Conservation (phyloP, 2,797 vertebrate species). For the Remorina albescens region DNA sequence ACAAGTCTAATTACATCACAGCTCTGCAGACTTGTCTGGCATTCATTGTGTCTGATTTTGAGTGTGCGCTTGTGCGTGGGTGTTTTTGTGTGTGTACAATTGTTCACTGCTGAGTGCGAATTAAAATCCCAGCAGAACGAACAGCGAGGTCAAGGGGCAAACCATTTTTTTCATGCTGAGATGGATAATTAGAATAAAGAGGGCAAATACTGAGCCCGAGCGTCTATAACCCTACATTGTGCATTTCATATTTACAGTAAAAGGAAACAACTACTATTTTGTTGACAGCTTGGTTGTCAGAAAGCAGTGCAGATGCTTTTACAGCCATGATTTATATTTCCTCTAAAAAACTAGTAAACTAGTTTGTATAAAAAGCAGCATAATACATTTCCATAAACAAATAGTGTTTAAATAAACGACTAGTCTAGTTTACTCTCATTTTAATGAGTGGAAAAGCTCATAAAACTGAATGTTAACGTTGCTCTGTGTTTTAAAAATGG, state of each 20-base stretch:
- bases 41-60: conserved; percentile 45
- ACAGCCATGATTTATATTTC: background rate
- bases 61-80: conserved; percentile 18
- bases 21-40: conserved; percentile 48
- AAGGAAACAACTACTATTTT: conserved; percentile 1
- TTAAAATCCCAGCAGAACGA: conserved; percentile 41
- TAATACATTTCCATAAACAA: conserved; percentile 10
- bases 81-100: conserved; percentile 11
- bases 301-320: background rate
- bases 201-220: conserved; percentile 9
- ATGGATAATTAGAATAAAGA: conserved; percentile 40
- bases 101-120: conserved; percentile 35
- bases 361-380: background rate
- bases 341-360: background rate
- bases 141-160: conserved; percentile 31
- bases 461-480: background rate
- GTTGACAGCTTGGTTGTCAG: background rate
- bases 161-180: conserved; percentile 33
- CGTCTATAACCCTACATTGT: conserved; percentile 1
- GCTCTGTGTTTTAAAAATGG: no score
- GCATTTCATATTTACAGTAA: conserved; percentile 3
- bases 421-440: no score
- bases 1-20: conserved; percentile 76
- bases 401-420: background rate
- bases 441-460: background rate